Base-by-base conservation (phyloP, 1,140 invertebrate genomes). In the Camponotus floridanus region DNA sequence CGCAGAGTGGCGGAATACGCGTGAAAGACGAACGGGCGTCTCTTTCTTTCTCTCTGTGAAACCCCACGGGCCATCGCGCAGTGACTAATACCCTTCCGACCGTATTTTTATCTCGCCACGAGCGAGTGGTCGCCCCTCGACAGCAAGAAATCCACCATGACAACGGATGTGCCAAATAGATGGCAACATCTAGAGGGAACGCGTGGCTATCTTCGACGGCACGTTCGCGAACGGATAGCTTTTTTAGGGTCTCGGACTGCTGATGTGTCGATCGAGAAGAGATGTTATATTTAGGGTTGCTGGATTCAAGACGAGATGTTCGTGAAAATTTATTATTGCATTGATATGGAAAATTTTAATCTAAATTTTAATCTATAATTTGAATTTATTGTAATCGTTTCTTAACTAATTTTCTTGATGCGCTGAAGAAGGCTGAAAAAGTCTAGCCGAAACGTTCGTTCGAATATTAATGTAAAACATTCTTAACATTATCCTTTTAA, bases 101-200 rank as follows among this genome's bases (percentile, higher is more conserved):
- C 65, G 87, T 94, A 94, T 94, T 93, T 94, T 94, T 93, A 92
- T 93, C 92, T 89, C 74, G 85, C 86, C 87, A 86, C 78, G 83
- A 92, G 89, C 86, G 87, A 92, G 86, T 71, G 78, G 88, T 88
- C 88, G 92, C 92, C 85, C 89, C 91, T 88, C 92, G 90, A 73
- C 80, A 87, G 86, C 79, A 91, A 76, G 57, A 85, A 80, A 76
- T 59, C 68, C 87, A 59, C 45, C 80, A 89, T 90, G 89, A 88
- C 90, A 92, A 92, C 92, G 92, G 91, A 93, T 93, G 91, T 92
- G 89, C 78, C 87, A 91, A 93, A 92, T 92, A 88, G 90, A 92
- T 90, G 91, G 90, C 86, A 90, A 89, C 90, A 81, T 86, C 79
- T 83, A 83, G 68, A 74, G 79, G 79, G 79, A 83, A 83, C 67